Evolutionary conservation across 2,888 invertebrate species (phyloP), one percentile per base, ranked within the genome.

Genomic region (Homarus gammarus): DNA sequence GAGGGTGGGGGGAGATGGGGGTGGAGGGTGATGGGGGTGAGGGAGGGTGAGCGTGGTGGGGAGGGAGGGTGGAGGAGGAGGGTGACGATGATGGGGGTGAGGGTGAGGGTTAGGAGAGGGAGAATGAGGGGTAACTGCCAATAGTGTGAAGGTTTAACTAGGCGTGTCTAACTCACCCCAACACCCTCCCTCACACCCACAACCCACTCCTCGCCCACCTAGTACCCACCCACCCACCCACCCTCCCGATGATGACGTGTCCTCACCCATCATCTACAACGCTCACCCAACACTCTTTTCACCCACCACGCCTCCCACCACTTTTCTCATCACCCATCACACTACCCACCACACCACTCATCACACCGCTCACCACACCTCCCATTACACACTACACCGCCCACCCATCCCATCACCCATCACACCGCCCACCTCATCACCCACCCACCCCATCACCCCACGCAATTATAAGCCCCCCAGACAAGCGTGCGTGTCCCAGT

Each of bases 401-500:
- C n/a, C n/a, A 64, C 64, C 64, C 64, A 2, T 27, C 12, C 64
- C 18, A 27, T 64, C 27, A 27, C 0, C 56, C n/a, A 2, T 0
- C 64, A 6, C 5, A 2, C 27, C 2, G 2, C 5, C 1, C 27
- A n/a, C 27, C 27, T 64, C 64, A n/a, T 22, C 2, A 6, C 64
- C 27, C 27, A 56, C 38, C n/a, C 64, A 12, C 61, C 38, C 1
- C 61, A 56, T 40, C 38, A 18, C 51, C 33, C 36, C 61, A 79
- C 79, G 61, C 79, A 79, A 79, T 79, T 79, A 79, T 79, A 38
- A 79, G 77, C 40, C 27, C 56, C 79, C 56, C 12, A 38, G 79
- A 61, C 38, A 64, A 61, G 38, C 79, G 79, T 61, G 79, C 79
- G 79, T 79, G 79, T 79, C 61, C n/a, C n/a, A 61, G 61, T 61